phyloP scores from a whole-genome alignment of 2,113 vertebrate species.

The Silurus meridionalis region DNA sequence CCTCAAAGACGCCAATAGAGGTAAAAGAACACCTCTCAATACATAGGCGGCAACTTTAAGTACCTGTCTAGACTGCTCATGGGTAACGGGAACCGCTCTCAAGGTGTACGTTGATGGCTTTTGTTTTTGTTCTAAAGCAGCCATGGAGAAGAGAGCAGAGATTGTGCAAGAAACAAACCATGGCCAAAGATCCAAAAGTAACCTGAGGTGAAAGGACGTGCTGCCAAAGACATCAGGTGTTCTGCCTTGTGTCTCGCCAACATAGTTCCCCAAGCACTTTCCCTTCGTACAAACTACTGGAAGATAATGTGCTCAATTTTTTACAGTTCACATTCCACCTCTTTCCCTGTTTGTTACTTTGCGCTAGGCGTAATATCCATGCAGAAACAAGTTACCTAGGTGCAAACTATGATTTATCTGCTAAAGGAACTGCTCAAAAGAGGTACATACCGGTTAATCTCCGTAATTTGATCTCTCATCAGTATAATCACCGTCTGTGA shows the following conservation, averaged over 20 bases:
- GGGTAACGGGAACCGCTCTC: constrained; percentile 26
- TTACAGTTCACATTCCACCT: not conserved
- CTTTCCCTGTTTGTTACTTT: not conserved
- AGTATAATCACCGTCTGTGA: not conserved
- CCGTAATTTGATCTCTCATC: not conserved
- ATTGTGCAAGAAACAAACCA: not conserved
- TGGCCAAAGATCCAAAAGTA: not conserved
- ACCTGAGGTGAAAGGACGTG: not conserved
- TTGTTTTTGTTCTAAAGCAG: constrained; percentile 22
- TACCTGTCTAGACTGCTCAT: constrained; percentile 48
- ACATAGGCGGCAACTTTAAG: constrained; percentile 32
- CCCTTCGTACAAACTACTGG: not conserved
- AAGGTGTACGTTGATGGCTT: constrained; percentile 14
- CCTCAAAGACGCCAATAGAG: constrained; percentile 28
- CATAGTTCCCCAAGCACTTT: not conserved
- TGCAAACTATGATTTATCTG: not conserved
- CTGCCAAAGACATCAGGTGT: constrained; percentile 10
- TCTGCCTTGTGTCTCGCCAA: constrained; percentile 9
- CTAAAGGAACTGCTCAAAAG: not conserved
- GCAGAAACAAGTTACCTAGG: not conserved
- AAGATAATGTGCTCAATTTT: not conserved
- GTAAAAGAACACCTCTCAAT: constrained; percentile 9
- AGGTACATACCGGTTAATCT: not conserved
- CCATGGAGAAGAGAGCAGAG: not conserved
- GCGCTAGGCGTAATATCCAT: not conserved